Evolutionary conservation across 2,888 invertebrate species (phyloP).

Genomic region (Meliscaeva auricollis): DNA sequence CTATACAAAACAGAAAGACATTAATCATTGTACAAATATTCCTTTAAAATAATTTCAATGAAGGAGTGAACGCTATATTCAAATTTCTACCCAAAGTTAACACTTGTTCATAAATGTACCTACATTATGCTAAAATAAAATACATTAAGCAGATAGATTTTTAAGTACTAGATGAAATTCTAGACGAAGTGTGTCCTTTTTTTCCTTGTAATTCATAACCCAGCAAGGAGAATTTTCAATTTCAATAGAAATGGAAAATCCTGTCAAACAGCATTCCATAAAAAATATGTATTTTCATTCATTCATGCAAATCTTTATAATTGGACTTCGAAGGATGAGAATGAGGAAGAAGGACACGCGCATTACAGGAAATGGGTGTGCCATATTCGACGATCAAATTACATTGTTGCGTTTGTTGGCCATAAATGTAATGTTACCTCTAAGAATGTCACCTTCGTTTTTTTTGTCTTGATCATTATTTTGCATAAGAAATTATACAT

Average conservation of each 20-base stretch:
- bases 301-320: slow-evolving; percentile 74
- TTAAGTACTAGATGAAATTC: slow-evolving; percentile 26
- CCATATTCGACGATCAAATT: slow-evolving; percentile 62
- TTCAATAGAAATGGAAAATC: slow-evolving; percentile 35
- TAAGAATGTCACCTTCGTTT: slow-evolving; percentile 59
- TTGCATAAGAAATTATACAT: slow-evolving; percentile 71
- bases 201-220: background rate
- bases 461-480: slow-evolving; percentile 26
- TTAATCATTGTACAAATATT: slow-evolving; percentile 63
- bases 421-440: slow-evolving; percentile 62
- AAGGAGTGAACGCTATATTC: slow-evolving; percentile 58
- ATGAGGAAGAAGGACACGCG: slow-evolving; percentile 74
- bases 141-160: slow-evolving; percentile 10
- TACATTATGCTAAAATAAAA: slow-evolving; percentile 33
- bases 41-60: background rate
- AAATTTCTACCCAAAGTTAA: slow-evolving; percentile 63
- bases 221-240: slow-evolving; percentile 12
- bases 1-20: slow-evolving; percentile 42
- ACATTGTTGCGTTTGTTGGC: slow-evolving; percentile 66
- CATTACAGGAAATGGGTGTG: slow-evolving; percentile 76
- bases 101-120: slow-evolving; percentile 57
- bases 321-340: slow-evolving; percentile 48
- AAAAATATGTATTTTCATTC: slow-evolving; percentile 2
- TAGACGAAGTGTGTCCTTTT: slow-evolving; percentile 37
- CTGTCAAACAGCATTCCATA: slow-evolving; percentile 51